Evolutionary conservation across 2,888 invertebrate genomes (phyloP).

Genomic region (Ashinkailepas kermadecensis): DNA sequence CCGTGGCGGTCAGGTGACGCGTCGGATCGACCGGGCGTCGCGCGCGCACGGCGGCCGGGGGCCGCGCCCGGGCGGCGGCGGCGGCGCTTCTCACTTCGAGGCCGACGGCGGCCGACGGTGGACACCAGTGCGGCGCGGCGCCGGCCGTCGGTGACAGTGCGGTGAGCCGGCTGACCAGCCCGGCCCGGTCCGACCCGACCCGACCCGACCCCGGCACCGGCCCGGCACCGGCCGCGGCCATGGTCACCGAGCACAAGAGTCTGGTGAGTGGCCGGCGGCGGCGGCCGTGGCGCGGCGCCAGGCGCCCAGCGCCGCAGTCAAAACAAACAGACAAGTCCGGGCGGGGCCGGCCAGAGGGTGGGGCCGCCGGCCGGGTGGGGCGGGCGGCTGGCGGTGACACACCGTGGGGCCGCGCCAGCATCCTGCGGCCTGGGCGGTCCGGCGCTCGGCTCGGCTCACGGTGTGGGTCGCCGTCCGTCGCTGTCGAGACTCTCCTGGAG

Average conservation of each 20-base stretch:
- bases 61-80: background rate
- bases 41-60: background rate
- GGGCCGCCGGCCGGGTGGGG: too few relatives aligned
- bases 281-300: background rate
- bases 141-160: background rate
- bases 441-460: too few relatives aligned
- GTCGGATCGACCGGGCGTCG: background rate
- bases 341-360: background rate
- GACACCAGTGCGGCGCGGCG: background rate
- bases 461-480: too few relatives aligned
- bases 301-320: background rate
- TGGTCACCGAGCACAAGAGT: constrained; percentile 4
- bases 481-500: too few relatives aligned
- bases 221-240: background rate
- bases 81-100: background rate
- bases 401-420: background rate
- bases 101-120: background rate
- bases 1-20: background rate
- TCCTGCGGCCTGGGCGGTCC: background rate
- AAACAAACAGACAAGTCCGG: background rate
- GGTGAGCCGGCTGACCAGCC: background rate
- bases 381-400: background rate
- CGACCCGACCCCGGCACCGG: background rate
- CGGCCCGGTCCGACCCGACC: too few relatives aligned
- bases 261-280: background rate